These are phyloP conservation scores for Reinhardtius hippoglossoides DNA, from an alignment of 2,113 vertebrate genomes.

Conservation along the genomic window DNA sequence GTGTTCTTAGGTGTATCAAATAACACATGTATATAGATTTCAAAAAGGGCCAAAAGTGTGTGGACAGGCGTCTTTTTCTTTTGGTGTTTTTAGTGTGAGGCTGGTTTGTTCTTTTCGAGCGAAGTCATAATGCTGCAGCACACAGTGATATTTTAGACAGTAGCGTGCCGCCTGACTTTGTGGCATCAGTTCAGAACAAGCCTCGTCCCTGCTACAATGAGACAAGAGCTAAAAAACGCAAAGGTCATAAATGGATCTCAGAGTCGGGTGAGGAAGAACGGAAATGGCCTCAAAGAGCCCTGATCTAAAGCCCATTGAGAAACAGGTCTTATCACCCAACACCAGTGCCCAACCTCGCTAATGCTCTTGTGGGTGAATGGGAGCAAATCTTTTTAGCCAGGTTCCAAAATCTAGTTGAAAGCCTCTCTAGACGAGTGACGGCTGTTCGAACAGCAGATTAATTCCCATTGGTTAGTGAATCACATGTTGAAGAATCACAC, in stretches of 20 bases:
- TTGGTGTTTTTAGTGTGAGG: too few species aligned
- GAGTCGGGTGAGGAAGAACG: constrained; percentile 14
- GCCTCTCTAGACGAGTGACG: not conserved
- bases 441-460: constrained; percentile 12
- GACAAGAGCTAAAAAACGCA: not conserved
- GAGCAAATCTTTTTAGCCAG: constrained; percentile 42
- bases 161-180: not conserved
- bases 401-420: constrained; percentile 27
- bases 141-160: not conserved
- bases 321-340: constrained; percentile 40
- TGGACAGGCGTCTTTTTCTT: not conserved
- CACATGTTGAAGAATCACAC: not conserved
- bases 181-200: not conserved
- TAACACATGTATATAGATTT: not conserved
- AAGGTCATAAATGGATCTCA: constrained; percentile 12
- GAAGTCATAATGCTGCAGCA: not conserved
- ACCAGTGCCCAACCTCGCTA: constrained; percentile 45
- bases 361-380: constrained; percentile 51
- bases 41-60: not conserved
- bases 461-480: not conserved
- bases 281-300: constrained; percentile 14
- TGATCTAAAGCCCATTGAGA: constrained; percentile 45
- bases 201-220: not conserved
- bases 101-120: not conserved
- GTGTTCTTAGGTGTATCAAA: constrained; percentile 12